phyloP scores from a whole-genome alignment of 2,113 vertebrate genomes.

The Pan paniscus region DNA sequence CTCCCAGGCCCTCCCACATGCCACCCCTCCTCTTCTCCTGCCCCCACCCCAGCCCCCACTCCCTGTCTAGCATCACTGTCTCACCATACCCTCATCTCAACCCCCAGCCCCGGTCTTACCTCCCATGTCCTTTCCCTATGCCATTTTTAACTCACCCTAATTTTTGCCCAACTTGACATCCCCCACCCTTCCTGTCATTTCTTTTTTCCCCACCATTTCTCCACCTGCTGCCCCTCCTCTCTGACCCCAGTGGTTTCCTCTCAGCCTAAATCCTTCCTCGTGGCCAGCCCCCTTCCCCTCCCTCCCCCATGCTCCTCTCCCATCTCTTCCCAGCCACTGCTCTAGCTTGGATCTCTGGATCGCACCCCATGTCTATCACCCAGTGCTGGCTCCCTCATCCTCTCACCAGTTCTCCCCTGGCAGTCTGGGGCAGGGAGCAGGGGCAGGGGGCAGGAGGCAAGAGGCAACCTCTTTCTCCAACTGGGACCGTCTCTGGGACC shows the following conservation, averaged over 20 bases:
- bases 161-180: background rate
- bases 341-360: background rate
- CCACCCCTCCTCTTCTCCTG: constrained; percentile 8
- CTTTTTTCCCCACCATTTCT: background rate
- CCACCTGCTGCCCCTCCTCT: background rate
- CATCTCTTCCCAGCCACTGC: background rate
- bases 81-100: background rate
- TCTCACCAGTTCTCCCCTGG: background rate
- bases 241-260: background rate
- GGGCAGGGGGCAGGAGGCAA: background rate
- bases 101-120: background rate
- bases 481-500: background rate
- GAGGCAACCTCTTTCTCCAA: background rate
- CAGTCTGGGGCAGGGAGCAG: too few relatives aligned
- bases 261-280: background rate
- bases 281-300: background rate
- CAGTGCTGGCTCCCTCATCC: background rate
- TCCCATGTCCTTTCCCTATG: background rate
- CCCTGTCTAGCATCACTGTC: background rate
- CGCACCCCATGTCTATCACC: background rate
- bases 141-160: background rate
- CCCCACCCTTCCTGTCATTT: background rate
- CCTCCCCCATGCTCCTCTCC: background rate
- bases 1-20: constrained; percentile 35
- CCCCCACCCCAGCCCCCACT: background rate